Conservation (phyloP, 2,888 invertebrate species). For the Steinernema hermaphroditum region DNA sequence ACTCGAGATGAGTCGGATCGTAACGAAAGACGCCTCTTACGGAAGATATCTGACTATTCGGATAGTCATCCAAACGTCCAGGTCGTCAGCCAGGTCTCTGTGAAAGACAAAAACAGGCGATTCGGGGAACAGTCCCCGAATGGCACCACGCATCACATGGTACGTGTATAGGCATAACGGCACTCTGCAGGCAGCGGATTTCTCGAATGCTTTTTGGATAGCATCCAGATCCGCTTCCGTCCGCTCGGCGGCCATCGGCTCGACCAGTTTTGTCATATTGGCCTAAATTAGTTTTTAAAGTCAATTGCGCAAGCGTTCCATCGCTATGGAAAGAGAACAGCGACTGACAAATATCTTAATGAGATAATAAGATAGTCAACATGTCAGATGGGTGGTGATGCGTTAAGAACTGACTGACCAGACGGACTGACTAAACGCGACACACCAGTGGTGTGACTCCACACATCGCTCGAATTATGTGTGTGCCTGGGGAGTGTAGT, state of each 20-base stretch:
- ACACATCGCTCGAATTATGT: no score
- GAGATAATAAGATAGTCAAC: no score
- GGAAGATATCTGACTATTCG: neutral
- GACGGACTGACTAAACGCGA: no score
- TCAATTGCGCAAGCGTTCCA: no score
- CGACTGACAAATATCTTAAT: no score
- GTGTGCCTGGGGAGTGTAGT: no score
- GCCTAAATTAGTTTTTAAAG: neutral
- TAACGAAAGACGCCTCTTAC: neutral
- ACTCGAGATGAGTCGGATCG: neutral
- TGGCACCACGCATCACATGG: conserved; percentile 3
- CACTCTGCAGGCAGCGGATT: neutral
- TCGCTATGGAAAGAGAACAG: no score
- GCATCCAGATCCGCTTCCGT: neutral
- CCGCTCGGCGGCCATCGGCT: neutral
- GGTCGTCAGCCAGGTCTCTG: neutral
- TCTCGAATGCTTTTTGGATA: neutral
- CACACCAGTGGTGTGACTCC: no score
- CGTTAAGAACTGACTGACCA: no score
- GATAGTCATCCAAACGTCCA: conserved; percentile 2
- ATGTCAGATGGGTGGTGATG: no score
- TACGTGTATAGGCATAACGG: conserved; percentile 17
- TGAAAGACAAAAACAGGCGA: neutral
- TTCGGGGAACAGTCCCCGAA: neutral
- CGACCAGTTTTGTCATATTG: neutral